These are phyloP conservation scores for Onychorhynchus coronatus DNA, from an alignment of 2,113 vertebrate species.

Conservation along the genomic window DNA sequence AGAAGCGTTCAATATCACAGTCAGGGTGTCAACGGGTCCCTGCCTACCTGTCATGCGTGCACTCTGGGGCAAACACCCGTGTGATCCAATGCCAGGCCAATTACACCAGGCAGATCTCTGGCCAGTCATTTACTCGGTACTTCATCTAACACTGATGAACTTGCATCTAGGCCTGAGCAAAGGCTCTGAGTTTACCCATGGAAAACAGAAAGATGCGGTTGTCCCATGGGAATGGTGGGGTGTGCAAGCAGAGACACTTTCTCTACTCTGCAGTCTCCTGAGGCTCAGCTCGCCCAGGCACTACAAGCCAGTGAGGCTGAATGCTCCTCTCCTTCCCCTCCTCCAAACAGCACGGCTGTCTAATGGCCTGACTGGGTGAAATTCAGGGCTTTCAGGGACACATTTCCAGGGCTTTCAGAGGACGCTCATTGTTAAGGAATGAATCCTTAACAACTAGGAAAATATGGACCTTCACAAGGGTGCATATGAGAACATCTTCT, in stretches of 20 bases:
- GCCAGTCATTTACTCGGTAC: not conserved
- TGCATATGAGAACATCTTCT: not conserved
- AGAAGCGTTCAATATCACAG: not conserved
- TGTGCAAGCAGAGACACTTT: not conserved
- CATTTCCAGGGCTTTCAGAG: not conserved
- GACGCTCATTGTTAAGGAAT: not conserved
- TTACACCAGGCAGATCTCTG: accelerated
- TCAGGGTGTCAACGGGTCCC: not conserved
- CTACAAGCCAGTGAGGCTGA: not conserved
- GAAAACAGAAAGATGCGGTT: not conserved
- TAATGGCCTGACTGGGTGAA: not conserved
- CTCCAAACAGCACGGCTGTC: not conserved
- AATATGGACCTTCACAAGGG: not conserved
- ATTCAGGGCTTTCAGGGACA: not conserved
- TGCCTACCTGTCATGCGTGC: not conserved
- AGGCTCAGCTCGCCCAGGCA: not conserved
- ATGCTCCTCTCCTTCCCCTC: not conserved
- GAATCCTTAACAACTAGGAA: not conserved
- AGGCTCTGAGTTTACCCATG: not conserved
- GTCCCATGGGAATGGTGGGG: not conserved
- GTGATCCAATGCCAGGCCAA: not conserved
- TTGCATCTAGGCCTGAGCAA: not conserved
- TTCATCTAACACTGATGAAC: not conserved
- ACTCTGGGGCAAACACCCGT: accelerated
- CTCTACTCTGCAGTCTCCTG: not conserved